Base-by-base conservation (phyloP, 1,140 invertebrate species). In the Bombus terrestris region DNA sequence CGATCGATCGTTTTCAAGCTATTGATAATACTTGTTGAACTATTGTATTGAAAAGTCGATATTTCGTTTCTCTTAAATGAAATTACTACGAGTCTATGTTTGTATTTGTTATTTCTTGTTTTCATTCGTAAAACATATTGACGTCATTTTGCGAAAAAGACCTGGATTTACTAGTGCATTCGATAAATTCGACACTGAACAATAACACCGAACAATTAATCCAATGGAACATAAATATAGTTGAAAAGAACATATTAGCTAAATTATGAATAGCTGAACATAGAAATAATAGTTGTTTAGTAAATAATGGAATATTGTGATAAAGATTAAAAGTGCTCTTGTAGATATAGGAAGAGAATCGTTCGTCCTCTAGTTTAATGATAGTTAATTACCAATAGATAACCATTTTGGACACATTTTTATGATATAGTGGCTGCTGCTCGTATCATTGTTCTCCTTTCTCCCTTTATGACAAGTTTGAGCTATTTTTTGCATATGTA, bases 261-360 rank as follows among this genome's bases (percentile, higher is more conserved):
- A 37, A 32, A 3, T 37, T 35, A 74, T 3, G 41, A 47, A n/a
- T 62, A 32, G 37, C 1, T 68, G n/a, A 32, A 66, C 6, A 22
- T 22, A 8, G 18, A 53, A 22, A 22, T 53, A 53, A 53, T 22
- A 22, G 6, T 22, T 22, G 18, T 53, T 53, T 53, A 53, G 6
- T 53, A 53, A 53, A 53, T 53, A 53, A 39, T 5, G 53, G 41
- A 28, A 77, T 25, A 37, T 9, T 1, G 4, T 3, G 69, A 32
- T 66, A 25, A 35, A 37, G 22, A 15, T 62, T 10, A n/a, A 28
- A 35, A 35, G n/a, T 78, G 76, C 25, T 85, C 43, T 69, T 69
- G 62, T 77, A 78, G 28, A 18, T 77, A 62, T 66, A 41, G 68
- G 25, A 64, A 66, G 87, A 90, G 86, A 90, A 90, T 90, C 89